These are phyloP conservation scores for Anagyrus pseudococci DNA, from an alignment of 2,888 invertebrate species.

Conservation along the genomic window DNA sequence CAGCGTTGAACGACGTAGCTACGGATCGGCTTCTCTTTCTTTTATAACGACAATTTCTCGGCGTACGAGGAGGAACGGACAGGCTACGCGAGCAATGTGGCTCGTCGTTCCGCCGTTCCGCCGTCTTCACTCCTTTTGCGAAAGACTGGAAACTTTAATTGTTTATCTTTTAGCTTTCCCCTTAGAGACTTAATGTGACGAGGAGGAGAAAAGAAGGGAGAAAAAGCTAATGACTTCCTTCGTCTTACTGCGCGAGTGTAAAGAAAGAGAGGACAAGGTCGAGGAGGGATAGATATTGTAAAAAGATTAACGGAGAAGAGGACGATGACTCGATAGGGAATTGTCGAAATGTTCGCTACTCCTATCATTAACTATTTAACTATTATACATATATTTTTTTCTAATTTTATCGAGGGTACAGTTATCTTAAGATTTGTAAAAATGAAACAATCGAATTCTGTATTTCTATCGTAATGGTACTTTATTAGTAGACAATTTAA, in stretches of 20 bases:
- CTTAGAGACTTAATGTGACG: background rate
- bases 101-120: too few relatives aligned
- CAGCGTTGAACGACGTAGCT: background rate
- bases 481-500: constrained; percentile 23
- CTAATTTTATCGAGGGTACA: constrained; percentile 36
- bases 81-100: too few relatives aligned
- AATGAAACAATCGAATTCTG: constrained; percentile 24
- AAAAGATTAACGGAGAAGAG: background rate
- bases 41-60: background rate
- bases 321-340: background rate
- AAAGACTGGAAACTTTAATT: constrained; percentile 33
- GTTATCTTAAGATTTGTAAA: constrained; percentile 35
- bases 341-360: constrained; percentile 18
- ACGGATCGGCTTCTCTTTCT: constrained; percentile 7
- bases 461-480: constrained; percentile 35
- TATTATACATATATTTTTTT: constrained; percentile 22
- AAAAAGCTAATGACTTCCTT: too few relatives aligned
- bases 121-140: too few relatives aligned
- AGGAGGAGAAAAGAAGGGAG: background rate
- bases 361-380: constrained; percentile 10
- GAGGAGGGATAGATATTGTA: constrained; percentile 5
- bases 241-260: too few relatives aligned
- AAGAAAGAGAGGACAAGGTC: constrained; percentile 7
- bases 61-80: constrained; percentile 1
- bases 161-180: too few relatives aligned